A percentile compares a stretch with the other conserved stretches of the same genome.
These are phyloP conservation scores for Sebastes nivosus DNA, from an alignment of 2,797 vertebrate species.

Conservation along the genomic window DNA sequence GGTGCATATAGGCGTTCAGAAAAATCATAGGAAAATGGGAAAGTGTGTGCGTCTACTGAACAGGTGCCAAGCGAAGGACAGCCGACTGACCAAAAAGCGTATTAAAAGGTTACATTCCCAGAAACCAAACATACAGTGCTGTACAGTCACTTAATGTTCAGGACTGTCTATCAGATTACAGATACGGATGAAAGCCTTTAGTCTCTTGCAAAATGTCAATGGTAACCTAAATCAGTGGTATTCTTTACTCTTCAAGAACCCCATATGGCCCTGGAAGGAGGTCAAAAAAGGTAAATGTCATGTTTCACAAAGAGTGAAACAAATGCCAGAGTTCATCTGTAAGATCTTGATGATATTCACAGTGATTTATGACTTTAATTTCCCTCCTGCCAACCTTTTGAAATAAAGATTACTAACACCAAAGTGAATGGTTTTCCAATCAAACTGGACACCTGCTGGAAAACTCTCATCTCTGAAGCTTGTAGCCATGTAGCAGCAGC, in stretches of 20 bases:
- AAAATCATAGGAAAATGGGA: not conserved
- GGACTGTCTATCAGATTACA: constrained; percentile 11
- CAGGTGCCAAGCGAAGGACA: not conserved
- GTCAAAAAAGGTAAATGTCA: constrained; percentile 27
- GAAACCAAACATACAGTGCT: not conserved
- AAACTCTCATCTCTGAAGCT: constrained; percentile 9
- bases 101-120: constrained; percentile 17
- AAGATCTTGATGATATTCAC: constrained; percentile 32
- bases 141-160: constrained; percentile 36
- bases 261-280: not conserved
- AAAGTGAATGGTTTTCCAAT: not conserved
- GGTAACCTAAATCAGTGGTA: constrained; percentile 34
- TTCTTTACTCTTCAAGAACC: constrained; percentile 14
- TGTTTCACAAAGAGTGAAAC: constrained; percentile 21
- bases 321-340: constrained; percentile 14
- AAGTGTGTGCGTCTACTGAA: not conserved
- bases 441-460: constrained; percentile 3
- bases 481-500: not conserved
- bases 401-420: constrained; percentile 20
- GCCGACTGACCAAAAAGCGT: not conserved
- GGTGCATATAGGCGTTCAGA: not conserved
- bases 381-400: constrained; percentile 2
- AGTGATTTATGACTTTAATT: constrained; percentile 38
- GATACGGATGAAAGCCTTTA: constrained; percentile 11
- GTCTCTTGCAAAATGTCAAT: constrained; percentile 32